phyloP scores from a whole-genome alignment of 2,113 vertebrate genomes.

The Channa maculata region DNA sequence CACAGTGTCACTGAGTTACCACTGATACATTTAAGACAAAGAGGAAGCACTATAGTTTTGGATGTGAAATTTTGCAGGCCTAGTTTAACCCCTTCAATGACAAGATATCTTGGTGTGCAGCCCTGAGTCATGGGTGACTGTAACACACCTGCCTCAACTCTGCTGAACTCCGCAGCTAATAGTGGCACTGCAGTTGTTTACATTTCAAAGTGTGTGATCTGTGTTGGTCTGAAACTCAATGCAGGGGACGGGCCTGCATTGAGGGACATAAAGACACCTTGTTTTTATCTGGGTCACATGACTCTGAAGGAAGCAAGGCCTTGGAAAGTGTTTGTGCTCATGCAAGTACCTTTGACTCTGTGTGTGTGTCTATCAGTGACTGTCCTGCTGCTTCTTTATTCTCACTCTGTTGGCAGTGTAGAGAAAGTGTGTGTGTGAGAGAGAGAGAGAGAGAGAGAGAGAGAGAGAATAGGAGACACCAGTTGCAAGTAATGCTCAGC shows the following conservation, averaged over 20 bases:
- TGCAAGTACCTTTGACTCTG: not conserved
- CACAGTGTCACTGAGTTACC: not conserved
- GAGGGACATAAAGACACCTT: not conserved
- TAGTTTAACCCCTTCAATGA: not conserved
- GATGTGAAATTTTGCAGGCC: not conserved
- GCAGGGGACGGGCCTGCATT: not conserved
- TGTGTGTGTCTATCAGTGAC: not conserved
- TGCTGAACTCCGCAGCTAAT: constrained; percentile 4
- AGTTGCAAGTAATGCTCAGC: constrained; percentile 81
- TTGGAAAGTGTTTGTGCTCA: not conserved
- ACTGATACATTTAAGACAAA: not conserved
- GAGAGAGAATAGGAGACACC: constrained; percentile 53
- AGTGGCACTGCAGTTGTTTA: not conserved
- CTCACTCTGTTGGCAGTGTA: constrained; percentile 35
- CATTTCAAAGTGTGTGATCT: not conserved
- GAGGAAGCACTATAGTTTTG: not conserved
- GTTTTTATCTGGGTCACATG: constrained; percentile 30
- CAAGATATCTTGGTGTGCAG: not conserved
- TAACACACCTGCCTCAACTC: not conserved
- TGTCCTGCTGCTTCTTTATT: constrained; percentile 43
- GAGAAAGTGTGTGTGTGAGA: constrained; percentile 81
- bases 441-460: constrained; percentile 44
- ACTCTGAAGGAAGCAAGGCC: constrained; percentile 12
- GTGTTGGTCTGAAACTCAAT: constrained; percentile 17
- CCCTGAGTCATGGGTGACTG: not conserved